Conservation (phyloP, 2,797 vertebrate genomes). For the Leuciscus waleckii region DNA sequence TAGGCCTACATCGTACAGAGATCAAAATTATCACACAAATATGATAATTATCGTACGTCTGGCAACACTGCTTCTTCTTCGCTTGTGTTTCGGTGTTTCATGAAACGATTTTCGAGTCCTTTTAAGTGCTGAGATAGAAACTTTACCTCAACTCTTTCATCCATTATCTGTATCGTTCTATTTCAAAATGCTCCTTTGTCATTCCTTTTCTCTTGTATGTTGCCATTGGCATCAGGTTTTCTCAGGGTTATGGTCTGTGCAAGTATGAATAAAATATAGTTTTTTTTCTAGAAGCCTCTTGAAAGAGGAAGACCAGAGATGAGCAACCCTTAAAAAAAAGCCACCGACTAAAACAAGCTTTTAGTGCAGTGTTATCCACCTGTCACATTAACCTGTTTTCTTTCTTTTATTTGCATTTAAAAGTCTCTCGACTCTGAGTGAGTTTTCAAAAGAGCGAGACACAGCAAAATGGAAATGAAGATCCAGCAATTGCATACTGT, state of each 20-base stretch:
- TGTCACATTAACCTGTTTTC: slow-evolving; percentile 3
- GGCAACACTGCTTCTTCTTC: too few species aligned
- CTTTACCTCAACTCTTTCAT: slow-evolving; percentile 19
- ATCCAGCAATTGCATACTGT: neutral
- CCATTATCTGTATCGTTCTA: neutral
- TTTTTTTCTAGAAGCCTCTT: neutral
- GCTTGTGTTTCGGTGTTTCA: too few species aligned
- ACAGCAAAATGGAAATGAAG: neutral
- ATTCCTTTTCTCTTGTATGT: slow-evolving; percentile 5
- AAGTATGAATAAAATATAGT: slow-evolving; percentile 19
- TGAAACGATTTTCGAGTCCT: neutral
- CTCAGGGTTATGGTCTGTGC: neutral
- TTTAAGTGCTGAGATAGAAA: slow-evolving; percentile 8
- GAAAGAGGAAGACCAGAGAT: neutral
- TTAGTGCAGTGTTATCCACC: neutral
- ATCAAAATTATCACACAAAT: too few species aligned
- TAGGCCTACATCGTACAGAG: too few species aligned
- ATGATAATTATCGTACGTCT: too few species aligned
- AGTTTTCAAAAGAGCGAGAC: neutral
- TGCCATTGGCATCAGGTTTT: slow-evolving; percentile 18
- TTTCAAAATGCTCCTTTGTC: slow-evolving; percentile 17
- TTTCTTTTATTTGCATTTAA: slow-evolving; percentile 21
- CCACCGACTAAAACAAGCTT: neutral
- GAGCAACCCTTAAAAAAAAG: neutral
- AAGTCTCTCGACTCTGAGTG: neutral